Evolutionary conservation across 1,140 invertebrate genomes (phyloP).

Genomic region (Octopus sinensis): DNA sequence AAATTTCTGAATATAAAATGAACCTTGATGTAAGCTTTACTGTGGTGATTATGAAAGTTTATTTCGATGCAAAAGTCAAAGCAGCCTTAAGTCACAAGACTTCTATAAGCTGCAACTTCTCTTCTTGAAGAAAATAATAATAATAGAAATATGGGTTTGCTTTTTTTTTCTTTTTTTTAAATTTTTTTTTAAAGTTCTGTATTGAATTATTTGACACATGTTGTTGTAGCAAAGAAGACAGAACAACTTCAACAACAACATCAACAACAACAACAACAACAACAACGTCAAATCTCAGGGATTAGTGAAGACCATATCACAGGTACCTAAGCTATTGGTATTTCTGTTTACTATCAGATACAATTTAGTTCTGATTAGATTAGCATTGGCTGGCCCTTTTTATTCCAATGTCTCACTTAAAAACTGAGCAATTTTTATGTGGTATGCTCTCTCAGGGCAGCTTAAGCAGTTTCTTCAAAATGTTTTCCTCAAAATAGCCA

Average conservation of each 20-base stretch:
- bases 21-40: too few species aligned
- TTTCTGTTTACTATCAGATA: neutral
- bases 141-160: neutral
- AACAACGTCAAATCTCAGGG: slow-evolving; percentile 3
- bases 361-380: neutral
- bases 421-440: too few species aligned
- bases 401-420: neutral
- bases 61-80: too few species aligned
- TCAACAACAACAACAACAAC: neutral
- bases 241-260: neutral
- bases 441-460: too few species aligned
- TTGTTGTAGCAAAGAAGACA: slow-evolving; percentile 8
- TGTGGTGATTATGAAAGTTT: too few species aligned
- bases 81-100: too few species aligned
- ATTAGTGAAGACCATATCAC: slow-evolving; percentile 8
- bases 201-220: slow-evolving; percentile 10
- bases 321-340: slow-evolving; percentile 9
- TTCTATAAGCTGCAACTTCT: too few species aligned
- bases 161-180: neutral
- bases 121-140: neutral
- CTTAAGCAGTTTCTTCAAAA: too few species aligned
- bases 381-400: neutral
- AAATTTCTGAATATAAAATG: too few species aligned
- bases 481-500: too few species aligned
- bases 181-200: neutral